Percentiles rank a stretch among this genome's conserved stretches.
These are phyloP conservation scores for Nasua narica DNA, from an alignment of 2,797 vertebrate species.

Conservation along the genomic window DNA sequence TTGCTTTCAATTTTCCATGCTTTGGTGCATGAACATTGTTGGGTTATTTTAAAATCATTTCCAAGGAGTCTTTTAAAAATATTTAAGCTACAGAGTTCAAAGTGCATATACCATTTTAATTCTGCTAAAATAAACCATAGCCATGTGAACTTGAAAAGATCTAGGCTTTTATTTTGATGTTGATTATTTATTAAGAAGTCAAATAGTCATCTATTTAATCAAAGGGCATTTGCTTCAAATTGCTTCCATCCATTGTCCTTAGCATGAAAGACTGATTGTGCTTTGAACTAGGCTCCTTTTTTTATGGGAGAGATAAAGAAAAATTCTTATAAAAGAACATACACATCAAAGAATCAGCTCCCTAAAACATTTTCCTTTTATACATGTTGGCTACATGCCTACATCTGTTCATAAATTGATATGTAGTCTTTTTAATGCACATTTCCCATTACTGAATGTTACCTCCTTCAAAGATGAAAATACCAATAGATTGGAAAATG, in stretches of 20 bases:
- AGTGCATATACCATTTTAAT: slow-evolving; percentile 60
- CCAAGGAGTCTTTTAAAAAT: slow-evolving; percentile 48
- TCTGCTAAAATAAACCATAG: slow-evolving; percentile 75
- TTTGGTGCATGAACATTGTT: slow-evolving; percentile 32
- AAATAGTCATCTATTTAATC: slow-evolving; percentile 79
- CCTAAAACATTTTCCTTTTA: slow-evolving; percentile 76
- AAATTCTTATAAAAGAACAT: slow-evolving; percentile 78
- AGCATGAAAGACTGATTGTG: slow-evolving; percentile 78
- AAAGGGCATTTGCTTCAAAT: slow-evolving; percentile 78
- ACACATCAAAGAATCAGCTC: slow-evolving; percentile 77
- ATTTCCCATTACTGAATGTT: background rate
- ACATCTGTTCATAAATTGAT: slow-evolving; percentile 61
- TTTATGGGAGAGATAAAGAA: slow-evolving; percentile 76
- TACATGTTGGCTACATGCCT: slow-evolving; percentile 69
- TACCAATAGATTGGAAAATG: slow-evolving; percentile 27
- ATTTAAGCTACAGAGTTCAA: slow-evolving; percentile 68
- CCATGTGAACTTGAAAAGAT: slow-evolving; percentile 79
- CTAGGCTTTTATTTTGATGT: slow-evolving; percentile 74
- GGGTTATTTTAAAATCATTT: slow-evolving; percentile 52
- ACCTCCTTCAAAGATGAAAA: slow-evolving; percentile 47
- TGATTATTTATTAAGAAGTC: slow-evolving; percentile 74
- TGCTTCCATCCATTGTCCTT: slow-evolving; percentile 77
- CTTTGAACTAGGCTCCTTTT: slow-evolving; percentile 73
- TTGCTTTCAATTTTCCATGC: slow-evolving; percentile 59
- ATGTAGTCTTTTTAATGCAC: slow-evolving; percentile 27